Base-by-base conservation (phyloP, 2,113 vertebrate species). In the Ictalurus furcatus region DNA sequence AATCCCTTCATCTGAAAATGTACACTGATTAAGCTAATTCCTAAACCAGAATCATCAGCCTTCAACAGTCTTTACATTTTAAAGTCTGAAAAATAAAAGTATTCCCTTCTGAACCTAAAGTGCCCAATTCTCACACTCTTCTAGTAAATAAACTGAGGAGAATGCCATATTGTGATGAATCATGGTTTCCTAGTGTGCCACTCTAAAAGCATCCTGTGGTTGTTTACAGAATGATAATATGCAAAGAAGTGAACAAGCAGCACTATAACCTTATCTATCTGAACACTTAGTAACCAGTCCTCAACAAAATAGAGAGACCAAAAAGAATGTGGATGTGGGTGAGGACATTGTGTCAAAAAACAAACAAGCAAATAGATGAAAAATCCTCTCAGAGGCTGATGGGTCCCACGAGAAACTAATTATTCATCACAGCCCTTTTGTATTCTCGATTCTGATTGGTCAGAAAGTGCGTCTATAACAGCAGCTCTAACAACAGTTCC, bases 41-140 rank as follows among this genome's bases (percentile, higher is more conserved):
- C 25, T 34, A 44, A 74, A 85, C 48, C 28, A 65, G 71, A 13
- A 54, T 48, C 79, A 67, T n/a, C 44, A 81, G 28, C 12, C 23
- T 65, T 84, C 67, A 76, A n/a, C 30, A 40, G 56, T 17, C 23
- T 76, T 61, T 34, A 87, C 37, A 54, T 63, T 84, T n/a, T 11
- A 85, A 56, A 54, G 52, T 23, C n/a, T 52, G 23, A 73, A 40
- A 84, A 58, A 78, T 21, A 19, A 56, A 30, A 4, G 48, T 40
- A 44, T n/a, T 16, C 28, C 30, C 16, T 30, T 80, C 73, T 52
- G 12, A 54, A 84, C 21, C 28, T 13, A 6, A 13, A 48, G 54
- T 44, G 34, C 23, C 34, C n/a, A 84, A 85, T 61, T 34, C 40
- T 78, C 73, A 73, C 13, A 89, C 83, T 88, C 83, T 48, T 88